Conservation (phyloP, 2,888 invertebrate species). For the Carterocephalus palaemon region DNA sequence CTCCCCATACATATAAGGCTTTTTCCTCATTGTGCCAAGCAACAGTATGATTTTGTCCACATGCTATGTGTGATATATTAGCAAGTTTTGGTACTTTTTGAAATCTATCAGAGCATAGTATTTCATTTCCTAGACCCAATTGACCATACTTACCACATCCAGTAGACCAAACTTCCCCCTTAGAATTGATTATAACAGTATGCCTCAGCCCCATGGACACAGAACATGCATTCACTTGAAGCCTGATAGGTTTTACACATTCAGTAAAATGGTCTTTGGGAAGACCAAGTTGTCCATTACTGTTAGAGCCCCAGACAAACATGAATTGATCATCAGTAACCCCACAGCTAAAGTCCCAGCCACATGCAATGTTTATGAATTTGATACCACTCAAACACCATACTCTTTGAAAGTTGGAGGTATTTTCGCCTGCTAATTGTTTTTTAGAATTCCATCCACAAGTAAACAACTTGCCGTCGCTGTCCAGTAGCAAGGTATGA, state of each 20-base stretch:
- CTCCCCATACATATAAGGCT: conserved; percentile 87
- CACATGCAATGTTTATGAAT: conserved; percentile 83
- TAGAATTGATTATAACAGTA: conserved; percentile 81
- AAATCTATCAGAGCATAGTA: conserved; percentile 59
- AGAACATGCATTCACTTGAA: conserved; percentile 72
- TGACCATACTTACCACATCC: conserved; percentile 85
- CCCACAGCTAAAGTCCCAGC: conserved; percentile 91
- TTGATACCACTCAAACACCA: conserved; percentile 76
- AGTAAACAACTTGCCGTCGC: conserved; percentile 82
- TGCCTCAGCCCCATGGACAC: conserved; percentile 85
- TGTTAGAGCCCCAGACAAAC: conserved; percentile 91
- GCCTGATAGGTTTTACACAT: conserved; percentile 53
- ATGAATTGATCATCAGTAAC: conserved; percentile 83
- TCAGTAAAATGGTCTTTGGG: conserved; percentile 68
- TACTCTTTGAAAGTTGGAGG: conserved; percentile 79
- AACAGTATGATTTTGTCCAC: conserved; percentile 90
- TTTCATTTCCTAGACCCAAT: conserved; percentile 76
- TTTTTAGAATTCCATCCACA: conserved; percentile 89
- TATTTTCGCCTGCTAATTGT: conserved; percentile 81
- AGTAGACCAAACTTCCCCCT: conserved; percentile 80
- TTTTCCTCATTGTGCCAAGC: conserved; percentile 76
- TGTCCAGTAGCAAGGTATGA: conserved; percentile 84
- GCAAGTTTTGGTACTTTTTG: conserved; percentile 75
- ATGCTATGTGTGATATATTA: conserved; percentile 81
- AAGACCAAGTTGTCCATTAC: conserved; percentile 86